Conservation (phyloP, 2,888 invertebrate species). For the Pheosia tremula region DNA sequence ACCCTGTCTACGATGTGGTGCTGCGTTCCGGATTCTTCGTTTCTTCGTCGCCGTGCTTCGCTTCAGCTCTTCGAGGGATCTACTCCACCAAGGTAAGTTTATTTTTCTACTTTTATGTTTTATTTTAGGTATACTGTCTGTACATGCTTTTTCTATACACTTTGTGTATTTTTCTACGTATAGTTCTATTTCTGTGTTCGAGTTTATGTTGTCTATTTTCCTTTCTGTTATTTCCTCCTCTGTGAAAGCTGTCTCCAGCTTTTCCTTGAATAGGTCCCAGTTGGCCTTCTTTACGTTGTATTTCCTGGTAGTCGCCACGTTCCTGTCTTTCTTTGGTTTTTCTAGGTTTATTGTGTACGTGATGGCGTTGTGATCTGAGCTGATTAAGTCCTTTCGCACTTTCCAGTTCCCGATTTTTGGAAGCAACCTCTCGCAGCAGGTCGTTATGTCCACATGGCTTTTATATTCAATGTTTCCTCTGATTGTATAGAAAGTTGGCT, state of each 20-base stretch:
- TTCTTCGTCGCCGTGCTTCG: conserved; percentile 16
- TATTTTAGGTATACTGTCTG: conserved; percentile 10
- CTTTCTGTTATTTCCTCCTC: background rate
- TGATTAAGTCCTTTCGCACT: conserved; percentile 17
- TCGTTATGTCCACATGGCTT: conserved; percentile 37
- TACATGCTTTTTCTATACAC: conserved; percentile 12
- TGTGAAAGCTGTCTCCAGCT: conserved; percentile 11
- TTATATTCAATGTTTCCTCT: conserved; percentile 16
- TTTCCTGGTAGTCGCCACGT: conserved; percentile 16
- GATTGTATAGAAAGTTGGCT: conserved; percentile 35
- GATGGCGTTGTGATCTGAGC: conserved; percentile 34
- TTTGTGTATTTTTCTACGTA: conserved; percentile 7
- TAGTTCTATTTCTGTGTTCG: conserved; percentile 2
- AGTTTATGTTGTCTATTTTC: conserved; percentile 3
- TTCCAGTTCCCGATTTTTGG: conserved; percentile 20
- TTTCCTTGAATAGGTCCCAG: conserved; percentile 26
- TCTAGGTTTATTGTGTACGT: conserved; percentile 18
- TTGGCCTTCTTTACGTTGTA: conserved; percentile 31
- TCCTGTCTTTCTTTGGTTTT: conserved; percentile 7
- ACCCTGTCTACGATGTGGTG: conserved; percentile 12
- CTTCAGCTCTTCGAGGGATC: conserved; percentile 17
- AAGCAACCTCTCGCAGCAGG: conserved; percentile 22
- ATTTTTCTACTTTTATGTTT: conserved; percentile 2
- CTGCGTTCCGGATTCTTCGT: conserved; percentile 20
- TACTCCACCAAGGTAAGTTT: conserved; percentile 28